Evolutionary conservation across 2,888 invertebrate genomes (phyloP).

Genomic region (Cabera pusaria): DNA sequence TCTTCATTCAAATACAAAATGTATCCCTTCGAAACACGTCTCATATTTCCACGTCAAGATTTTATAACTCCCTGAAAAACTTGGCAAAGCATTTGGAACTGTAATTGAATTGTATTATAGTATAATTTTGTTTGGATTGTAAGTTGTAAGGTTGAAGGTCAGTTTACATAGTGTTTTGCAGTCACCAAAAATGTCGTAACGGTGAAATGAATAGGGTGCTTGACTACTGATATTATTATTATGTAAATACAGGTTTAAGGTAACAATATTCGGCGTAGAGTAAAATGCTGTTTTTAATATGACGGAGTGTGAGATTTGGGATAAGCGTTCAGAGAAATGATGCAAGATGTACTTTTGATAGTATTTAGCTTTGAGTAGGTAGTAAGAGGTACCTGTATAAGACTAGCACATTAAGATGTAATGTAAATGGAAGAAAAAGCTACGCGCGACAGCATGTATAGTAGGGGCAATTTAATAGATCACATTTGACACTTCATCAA

Average conservation of each 20-base stretch:
- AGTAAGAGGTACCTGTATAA: constrained; percentile 4
- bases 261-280: constrained; percentile 8
- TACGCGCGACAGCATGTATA: no score
- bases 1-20: constrained; percentile 1
- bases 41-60: constrained; percentile 1
- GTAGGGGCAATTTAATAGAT: no score
- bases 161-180: constrained; percentile 17
- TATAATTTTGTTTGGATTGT: constrained; percentile 10
- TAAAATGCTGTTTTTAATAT: constrained; percentile 1
- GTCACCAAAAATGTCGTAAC: constrained; percentile 20
- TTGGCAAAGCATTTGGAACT: constrained; percentile 1
- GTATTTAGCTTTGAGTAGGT: no score
- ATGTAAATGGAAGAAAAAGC: no score
- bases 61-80: neutral
- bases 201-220: constrained; percentile 14
- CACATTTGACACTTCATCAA: no score
- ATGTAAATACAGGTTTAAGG: constrained; percentile 10
- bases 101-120: constrained; percentile 6
- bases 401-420: no score
- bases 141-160: constrained; percentile 21
- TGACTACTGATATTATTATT: constrained; percentile 17
- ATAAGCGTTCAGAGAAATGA: neutral
- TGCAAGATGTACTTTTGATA: no score
- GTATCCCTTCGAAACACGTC: neutral
- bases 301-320: neutral